Evolutionary conservation across 1,140 invertebrate species (phyloP).

Genomic region (Drosophila lacteicornis): DNA sequence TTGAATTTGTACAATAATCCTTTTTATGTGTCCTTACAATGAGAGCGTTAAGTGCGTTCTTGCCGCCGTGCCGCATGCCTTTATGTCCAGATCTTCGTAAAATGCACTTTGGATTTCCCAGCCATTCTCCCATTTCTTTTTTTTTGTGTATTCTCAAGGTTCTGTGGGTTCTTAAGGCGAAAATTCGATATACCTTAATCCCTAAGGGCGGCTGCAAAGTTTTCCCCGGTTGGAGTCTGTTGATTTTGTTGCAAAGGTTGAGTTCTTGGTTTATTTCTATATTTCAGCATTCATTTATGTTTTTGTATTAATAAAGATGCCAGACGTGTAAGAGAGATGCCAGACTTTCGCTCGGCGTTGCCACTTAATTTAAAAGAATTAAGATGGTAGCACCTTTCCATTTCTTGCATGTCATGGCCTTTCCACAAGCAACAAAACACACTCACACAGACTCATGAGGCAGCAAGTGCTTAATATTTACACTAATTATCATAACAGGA

Average conservation of each 20-base stretch:
- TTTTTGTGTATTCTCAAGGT: neutral
- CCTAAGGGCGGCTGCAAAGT: neutral
- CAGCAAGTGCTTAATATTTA: no score
- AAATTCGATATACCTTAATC: constrained; percentile 3
- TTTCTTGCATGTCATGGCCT: no score
- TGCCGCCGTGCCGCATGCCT: constrained; percentile 51
- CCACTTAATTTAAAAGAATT: no score
- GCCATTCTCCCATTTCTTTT: neutral
- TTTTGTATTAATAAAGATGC: no score
- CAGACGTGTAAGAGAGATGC: no score
- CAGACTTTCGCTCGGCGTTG: no score
- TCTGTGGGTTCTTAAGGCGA: neutral
- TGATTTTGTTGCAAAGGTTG: neutral
- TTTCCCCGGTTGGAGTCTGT: neutral
- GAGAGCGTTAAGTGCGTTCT: constrained; percentile 69
- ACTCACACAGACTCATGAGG: no score
- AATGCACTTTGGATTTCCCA: constrained; percentile 27
- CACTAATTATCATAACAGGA: no score
- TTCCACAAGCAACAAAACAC: no score
- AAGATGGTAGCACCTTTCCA: no score
- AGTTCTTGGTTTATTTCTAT: neutral
- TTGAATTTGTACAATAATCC: constrained; percentile 82
- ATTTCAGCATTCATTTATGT: no score
- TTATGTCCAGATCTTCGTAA: constrained; percentile 58
- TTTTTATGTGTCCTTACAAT: constrained; percentile 78